These are phyloP conservation scores for Eufriesea mexicana DNA, from an alignment of 1,140 invertebrate species.

Conservation along the genomic window DNA sequence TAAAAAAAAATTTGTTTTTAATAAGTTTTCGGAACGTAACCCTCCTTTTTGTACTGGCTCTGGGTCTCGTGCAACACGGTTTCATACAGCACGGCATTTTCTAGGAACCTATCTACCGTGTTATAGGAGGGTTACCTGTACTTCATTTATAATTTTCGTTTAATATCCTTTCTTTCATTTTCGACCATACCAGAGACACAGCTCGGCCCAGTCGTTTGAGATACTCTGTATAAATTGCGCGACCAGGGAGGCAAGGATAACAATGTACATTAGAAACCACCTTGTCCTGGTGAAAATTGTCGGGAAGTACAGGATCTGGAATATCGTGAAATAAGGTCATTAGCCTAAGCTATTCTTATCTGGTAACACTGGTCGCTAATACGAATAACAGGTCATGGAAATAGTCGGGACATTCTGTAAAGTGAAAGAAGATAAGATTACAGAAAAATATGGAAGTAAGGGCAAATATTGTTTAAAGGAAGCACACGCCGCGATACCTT, in stretches of 20 bases:
- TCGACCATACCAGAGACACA: too few relatives aligned
- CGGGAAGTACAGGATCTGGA: neutral
- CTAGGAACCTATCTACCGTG: too few relatives aligned
- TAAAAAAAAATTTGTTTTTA: too few relatives aligned
- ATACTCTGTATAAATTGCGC: neutral
- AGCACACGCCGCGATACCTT: neutral
- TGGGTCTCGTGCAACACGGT: too few relatives aligned
- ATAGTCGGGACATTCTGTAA: constrained; percentile 25
- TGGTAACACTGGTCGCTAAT: constrained; percentile 34
- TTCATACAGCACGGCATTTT: too few relatives aligned
- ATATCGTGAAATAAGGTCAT: constrained; percentile 15
- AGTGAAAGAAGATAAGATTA: constrained; percentile 54
- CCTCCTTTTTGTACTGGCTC: too few relatives aligned
- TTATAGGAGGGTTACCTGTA: too few relatives aligned
- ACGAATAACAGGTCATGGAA: constrained; percentile 10
- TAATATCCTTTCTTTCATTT: too few relatives aligned
- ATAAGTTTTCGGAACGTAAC: too few relatives aligned
- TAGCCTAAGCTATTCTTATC: constrained; percentile 38
- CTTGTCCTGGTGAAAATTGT: neutral
- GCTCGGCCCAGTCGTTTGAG: too few relatives aligned
- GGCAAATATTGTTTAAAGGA: constrained; percentile 55
- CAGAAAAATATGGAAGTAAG: constrained; percentile 47
- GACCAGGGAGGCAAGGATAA: neutral
- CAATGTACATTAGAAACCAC: neutral
- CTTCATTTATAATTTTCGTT: too few relatives aligned